Conservation (phyloP, 2,888 invertebrate species). For the Cephus sareptanus region DNA sequence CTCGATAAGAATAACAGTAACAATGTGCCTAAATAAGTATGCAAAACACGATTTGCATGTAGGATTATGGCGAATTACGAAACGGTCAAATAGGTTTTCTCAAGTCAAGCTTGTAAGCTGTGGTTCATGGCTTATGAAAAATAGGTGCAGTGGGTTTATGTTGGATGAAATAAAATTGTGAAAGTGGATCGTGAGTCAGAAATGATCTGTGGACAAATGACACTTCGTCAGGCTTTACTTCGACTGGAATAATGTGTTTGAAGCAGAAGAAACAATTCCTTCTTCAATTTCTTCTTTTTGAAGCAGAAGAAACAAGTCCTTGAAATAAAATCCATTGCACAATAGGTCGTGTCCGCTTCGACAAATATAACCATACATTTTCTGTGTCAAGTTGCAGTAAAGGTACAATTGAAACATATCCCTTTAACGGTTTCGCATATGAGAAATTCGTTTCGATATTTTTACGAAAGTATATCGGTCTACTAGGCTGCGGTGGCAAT, state of each 20-base stretch:
- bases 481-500: background rate
- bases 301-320: background rate
- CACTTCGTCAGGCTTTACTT: background rate
- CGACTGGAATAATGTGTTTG: background rate
- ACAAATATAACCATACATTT: background rate
- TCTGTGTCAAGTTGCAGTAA: background rate
- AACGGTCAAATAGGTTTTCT: background rate
- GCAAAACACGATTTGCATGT: background rate
- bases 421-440: background rate
- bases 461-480: background rate
- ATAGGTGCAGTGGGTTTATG: background rate
- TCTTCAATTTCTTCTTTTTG: background rate
- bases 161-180: background rate
- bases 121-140: background rate
- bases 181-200: constrained; percentile 1
- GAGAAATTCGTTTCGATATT: background rate
- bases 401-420: background rate
- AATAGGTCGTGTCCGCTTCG: background rate
- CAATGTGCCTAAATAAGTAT: background rate
- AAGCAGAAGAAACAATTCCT: background rate
- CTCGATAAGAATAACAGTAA: background rate
- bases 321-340: background rate
- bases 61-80: background rate
- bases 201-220: background rate
- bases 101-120: background rate